A percentile compares a stretch with the other conserved stretches of the same genome.
These are phyloP conservation scores for Lophius americanus DNA, from an alignment of 2,797 vertebrate species.

Conservation along the genomic window DNA sequence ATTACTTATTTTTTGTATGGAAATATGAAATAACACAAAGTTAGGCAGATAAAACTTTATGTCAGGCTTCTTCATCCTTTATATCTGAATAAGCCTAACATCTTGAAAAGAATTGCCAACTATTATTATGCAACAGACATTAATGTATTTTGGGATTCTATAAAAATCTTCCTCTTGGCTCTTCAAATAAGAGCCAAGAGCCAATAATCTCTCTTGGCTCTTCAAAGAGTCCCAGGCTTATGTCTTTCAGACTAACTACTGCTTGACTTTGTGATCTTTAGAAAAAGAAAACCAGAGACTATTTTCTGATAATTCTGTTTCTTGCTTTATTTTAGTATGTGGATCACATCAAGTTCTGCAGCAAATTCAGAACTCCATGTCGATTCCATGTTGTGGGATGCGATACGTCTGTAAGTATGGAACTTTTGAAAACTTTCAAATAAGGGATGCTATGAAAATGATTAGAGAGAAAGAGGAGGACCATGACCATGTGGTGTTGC, in stretches of 20 bases:
- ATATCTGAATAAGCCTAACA: not conserved
- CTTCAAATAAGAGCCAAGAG: too few species aligned
- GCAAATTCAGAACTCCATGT: slow-evolving; percentile 90
- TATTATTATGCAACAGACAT: too few species aligned
- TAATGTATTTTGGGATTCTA: too few species aligned
- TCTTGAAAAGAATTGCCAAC: too few species aligned
- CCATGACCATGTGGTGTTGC: too few species aligned
- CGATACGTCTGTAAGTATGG: slow-evolving; percentile 87
- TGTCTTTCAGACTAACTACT: not conserved
- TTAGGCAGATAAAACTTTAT: not conserved
- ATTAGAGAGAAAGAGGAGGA: not conserved
- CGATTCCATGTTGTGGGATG: slow-evolving; percentile 92
- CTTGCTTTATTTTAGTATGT: slow-evolving; percentile 83
- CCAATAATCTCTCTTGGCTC: not conserved
- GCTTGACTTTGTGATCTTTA: not conserved
- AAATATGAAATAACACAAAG: not conserved
- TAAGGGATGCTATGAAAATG: not conserved
- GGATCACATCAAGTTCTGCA: slow-evolving; percentile 92
- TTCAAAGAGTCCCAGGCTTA: not conserved
- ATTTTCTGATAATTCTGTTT: not conserved
- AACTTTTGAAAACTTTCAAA: not conserved
- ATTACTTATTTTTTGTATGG: not conserved
- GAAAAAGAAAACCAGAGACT: not conserved
- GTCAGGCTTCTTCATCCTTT: not conserved
- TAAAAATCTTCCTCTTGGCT: too few species aligned